phyloP scores from a whole-genome alignment of 1,140 invertebrate species.

The Drosophila nikananu region DNA sequence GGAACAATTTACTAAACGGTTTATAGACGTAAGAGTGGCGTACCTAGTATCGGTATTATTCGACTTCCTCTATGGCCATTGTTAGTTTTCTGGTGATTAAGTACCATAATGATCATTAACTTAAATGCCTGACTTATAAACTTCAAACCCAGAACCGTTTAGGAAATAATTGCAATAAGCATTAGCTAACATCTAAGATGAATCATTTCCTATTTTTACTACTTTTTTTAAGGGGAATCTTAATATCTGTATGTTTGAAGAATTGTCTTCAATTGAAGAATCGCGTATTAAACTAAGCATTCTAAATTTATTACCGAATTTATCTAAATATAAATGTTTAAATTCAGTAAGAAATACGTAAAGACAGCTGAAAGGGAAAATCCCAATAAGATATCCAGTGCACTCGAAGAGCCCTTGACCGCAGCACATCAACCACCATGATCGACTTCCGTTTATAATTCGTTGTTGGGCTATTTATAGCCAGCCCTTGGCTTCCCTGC shows the following conservation, averaged over 20 bases:
- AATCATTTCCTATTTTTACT: background rate
- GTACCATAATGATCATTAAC: background rate
- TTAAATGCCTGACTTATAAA: background rate
- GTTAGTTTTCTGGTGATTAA: background rate
- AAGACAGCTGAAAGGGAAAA: background rate
- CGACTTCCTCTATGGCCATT: background rate
- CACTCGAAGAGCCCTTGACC: background rate
- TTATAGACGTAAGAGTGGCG: conserved; percentile 13
- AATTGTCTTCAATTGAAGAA: too few relatives aligned
- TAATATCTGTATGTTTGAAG: too few relatives aligned
- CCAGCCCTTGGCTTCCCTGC: conserved; percentile 10
- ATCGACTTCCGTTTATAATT: conserved; percentile 18
- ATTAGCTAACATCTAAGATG: background rate
- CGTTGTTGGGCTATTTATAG: background rate
- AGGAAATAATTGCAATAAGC: background rate
- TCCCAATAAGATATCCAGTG: background rate
- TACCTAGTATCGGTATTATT: conserved; percentile 6
- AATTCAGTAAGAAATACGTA: background rate
- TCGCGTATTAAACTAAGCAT: background rate
- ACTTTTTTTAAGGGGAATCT: background rate
- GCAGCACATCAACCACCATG: conserved; percentile 8
- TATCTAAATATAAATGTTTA: background rate
- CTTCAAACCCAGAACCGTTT: background rate
- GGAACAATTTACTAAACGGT: conserved; percentile 47
- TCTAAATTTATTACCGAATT: background rate